Base-by-base conservation (phyloP, 1,140 invertebrate species). In the Oppia nitens region DNA sequence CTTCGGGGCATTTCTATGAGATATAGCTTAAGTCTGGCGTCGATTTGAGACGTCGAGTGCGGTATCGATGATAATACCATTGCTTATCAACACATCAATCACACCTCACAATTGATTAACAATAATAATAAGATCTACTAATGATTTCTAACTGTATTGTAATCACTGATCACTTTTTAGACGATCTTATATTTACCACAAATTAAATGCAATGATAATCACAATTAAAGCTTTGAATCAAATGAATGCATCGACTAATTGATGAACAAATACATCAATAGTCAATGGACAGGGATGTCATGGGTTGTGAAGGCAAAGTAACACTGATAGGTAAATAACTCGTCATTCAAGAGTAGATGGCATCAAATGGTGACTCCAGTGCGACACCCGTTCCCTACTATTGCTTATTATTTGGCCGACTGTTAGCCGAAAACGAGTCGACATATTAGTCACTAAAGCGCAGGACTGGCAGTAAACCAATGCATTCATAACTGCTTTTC, bases 1-100 rank as follows among this genome's bases (percentile, higher is more conserved):
- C 56, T 11, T 28, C 47, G 17, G 1, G 56, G 56, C 47, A 57
- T 24, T 40, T 57, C 56, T 17, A 57, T 24, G 24, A 57, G 24
- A 45, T 57, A 57, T 11, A 57, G 17, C 24, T 57, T 57, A 11
- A 47, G 47, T 1, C 47, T 17, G 4, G 56, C 21, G 23, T 57
- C 56, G 12, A 57, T 48, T n/a, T 45, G 6, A 21, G 56, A 57
- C 11, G 9, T 49, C 3, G 56, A 57, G 20, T 47, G 56, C 25
- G 56, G 56, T 27, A 57, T 48, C 3, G 55, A 20, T 23, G 55
- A 32, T 23, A 56, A 26, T 6, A 56, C 55, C 55, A 56, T 56
- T 11, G 32, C 32, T 9, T 40, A 40, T 17, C 6, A 9, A 40
- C 17, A 9, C 6, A 9, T 40, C 17, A 17, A 40, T 40, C 32